Conservation (phyloP, 2,888 invertebrate species). For the Dromius quadrimaculatus region DNA sequence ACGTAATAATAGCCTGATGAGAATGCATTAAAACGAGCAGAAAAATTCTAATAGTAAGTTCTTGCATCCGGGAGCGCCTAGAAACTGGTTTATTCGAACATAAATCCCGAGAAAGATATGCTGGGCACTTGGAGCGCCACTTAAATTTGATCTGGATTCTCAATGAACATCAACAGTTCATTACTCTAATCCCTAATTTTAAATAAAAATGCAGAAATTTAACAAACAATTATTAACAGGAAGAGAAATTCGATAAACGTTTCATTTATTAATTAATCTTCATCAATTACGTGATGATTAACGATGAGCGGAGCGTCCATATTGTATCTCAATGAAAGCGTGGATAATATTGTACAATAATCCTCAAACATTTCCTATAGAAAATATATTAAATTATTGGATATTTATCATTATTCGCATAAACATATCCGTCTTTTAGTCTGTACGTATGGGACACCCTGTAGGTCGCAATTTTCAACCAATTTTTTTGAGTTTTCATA, state of each 20-base stretch:
- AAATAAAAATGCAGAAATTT: too few relatives aligned
- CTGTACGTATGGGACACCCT: too few relatives aligned
- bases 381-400: too few relatives aligned
- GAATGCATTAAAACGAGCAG: conserved; percentile 44
- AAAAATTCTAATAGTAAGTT: conserved; percentile 46
- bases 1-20: conserved; percentile 39
- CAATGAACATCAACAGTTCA: conserved; percentile 30
- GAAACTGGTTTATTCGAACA: conserved; percentile 46
- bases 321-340: conserved; percentile 2
- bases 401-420: too few relatives aligned
- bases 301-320: not conserved
- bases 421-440: too few relatives aligned
- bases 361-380: conserved; percentile 14
- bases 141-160: conserved; percentile 35
- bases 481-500: too few relatives aligned
- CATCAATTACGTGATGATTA: not conserved
- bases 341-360: conserved; percentile 2
- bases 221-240: too few relatives aligned
- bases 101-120: conserved; percentile 26
- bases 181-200: conserved; percentile 5
- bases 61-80: conserved; percentile 37
- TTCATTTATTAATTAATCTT: conserved; percentile 4
- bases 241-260: not conserved
- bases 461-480: too few relatives aligned
- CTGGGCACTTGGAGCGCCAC: conserved; percentile 15